Evolutionary conservation across 2,113 vertebrate species (phyloP), one percentile per base, ranked within the genome.

Genomic region (Cyanoramphus novaezelandiae): DNA sequence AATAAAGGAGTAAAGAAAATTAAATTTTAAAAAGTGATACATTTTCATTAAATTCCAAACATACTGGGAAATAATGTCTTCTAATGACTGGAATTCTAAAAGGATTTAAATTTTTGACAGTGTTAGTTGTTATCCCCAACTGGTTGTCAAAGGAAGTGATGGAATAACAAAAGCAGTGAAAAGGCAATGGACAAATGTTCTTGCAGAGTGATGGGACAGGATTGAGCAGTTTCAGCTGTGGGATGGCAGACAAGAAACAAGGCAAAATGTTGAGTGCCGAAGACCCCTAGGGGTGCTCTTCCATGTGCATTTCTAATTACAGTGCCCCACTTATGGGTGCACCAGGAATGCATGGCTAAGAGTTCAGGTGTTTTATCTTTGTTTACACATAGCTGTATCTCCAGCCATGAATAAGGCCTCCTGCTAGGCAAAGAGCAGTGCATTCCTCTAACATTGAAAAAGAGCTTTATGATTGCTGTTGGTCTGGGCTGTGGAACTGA

Each of bases 11-110:
- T 62, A 69, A 77, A 89, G 46, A 72, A 91, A 92, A 95, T 53
- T 69, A 69, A 69, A 91, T 94, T 72, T 5, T 86, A 95, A 93
- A 90, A 62, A 49, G 57, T 68, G 75, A 69, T 94, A 80, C 4
- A 4, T 94, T 95, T 94, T 96, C 78, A 87, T 91, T 90, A 87
- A 31, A 31, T 87, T 94, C 74, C 53, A 85, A 57, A 67, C 62
- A 77, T 65, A 80, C 65, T 85, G 78, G 74, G 67, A 91, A 87
- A 90, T 85, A 87, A 88, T 80, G 44, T 82, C 59, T 82, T 87
- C n/a, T 90, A 82, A 87, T 91, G 23, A 82, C 28, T 90, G 82
- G 53, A 82, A 77, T 91, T 90, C 82, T 69, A 93, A 89, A 85
- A 53, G 59, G 39, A 77, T 95, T 94, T 62, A 69, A 90, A 67